Percentiles rank a stretch among this genome's conserved stretches.
Conservation (phyloP, 2,113 vertebrate genomes). For the Heloderma charlesbogerti region DNA sequence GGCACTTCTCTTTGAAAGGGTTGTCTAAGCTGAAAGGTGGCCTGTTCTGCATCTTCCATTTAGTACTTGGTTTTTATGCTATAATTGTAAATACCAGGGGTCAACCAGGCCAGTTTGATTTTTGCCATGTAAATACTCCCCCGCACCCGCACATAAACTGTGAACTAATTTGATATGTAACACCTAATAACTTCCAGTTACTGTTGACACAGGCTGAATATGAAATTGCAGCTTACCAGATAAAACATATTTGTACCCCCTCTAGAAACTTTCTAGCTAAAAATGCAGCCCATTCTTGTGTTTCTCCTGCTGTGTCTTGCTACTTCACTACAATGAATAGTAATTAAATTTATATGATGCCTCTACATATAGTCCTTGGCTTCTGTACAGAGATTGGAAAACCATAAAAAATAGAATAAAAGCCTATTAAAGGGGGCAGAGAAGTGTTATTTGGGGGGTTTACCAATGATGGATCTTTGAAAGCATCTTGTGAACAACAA, state of each 20-base stretch:
- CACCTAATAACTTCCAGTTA: slow-evolving; percentile 15
- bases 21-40: accelerated
- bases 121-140: background rate
- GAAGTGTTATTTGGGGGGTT: background rate
- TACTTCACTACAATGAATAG: background rate
- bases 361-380: background rate
- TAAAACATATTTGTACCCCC: background rate
- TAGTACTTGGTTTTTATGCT: slow-evolving; percentile 18
- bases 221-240: background rate
- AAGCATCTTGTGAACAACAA: background rate
- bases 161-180: slow-evolving; percentile 35
- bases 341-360: background rate
- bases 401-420: background rate
- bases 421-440: background rate
- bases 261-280: background rate
- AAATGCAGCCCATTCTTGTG: background rate
- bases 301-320: background rate
- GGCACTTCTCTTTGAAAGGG: accelerated
- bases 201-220: slow-evolving; percentile 22
- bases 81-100: background rate
- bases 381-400: background rate
- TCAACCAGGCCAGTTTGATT: background rate
- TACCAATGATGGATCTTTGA: background rate
- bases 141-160: background rate
- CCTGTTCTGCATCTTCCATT: background rate